These are phyloP conservation scores for Colistium nudipinnis DNA, from an alignment of 2,113 vertebrate species.

Conservation along the genomic window DNA sequence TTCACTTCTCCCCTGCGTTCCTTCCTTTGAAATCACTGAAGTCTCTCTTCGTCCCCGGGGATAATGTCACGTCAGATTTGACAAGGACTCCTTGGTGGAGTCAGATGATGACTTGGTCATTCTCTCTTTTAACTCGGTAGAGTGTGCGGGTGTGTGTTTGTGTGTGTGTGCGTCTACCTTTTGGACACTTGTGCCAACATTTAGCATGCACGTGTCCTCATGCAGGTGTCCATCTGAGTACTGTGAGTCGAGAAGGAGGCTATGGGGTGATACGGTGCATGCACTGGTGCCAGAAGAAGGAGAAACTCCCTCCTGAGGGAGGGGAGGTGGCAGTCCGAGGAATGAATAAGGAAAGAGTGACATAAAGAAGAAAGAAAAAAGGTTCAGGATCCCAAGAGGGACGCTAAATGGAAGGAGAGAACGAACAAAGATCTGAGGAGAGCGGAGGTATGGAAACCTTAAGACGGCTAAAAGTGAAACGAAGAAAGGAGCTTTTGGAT, in stretches of 20 bases:
- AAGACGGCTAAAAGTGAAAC: constrained; percentile 22
- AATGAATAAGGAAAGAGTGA: constrained; percentile 19
- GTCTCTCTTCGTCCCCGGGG: constrained; percentile 28
- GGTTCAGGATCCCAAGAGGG: background rate
- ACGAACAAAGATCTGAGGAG: background rate
- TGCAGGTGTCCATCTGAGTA: constrained; percentile 2
- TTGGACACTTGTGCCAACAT: background rate
- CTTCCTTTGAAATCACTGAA: constrained; percentile 32
- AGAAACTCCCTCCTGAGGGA: background rate
- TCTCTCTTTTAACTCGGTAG: constrained; percentile 18
- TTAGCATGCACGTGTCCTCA: background rate
- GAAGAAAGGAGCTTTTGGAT: constrained; percentile 35
- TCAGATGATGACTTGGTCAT: constrained; percentile 11
- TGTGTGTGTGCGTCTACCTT: background rate
- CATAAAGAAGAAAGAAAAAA: constrained; percentile 11
- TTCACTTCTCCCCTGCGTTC: background rate
- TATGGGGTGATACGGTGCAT: background rate
- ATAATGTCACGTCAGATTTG: constrained; percentile 56
- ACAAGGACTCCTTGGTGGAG: constrained; percentile 7
- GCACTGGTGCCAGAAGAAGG: constrained; percentile 5
- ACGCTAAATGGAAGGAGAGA: constrained; percentile 11
- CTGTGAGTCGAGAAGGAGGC: background rate
- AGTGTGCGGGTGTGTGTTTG: background rate
- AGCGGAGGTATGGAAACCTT: background rate
- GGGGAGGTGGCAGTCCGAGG: background rate